Conservation (phyloP, 2,797 vertebrate species). For the Podarcis lilfordi region DNA sequence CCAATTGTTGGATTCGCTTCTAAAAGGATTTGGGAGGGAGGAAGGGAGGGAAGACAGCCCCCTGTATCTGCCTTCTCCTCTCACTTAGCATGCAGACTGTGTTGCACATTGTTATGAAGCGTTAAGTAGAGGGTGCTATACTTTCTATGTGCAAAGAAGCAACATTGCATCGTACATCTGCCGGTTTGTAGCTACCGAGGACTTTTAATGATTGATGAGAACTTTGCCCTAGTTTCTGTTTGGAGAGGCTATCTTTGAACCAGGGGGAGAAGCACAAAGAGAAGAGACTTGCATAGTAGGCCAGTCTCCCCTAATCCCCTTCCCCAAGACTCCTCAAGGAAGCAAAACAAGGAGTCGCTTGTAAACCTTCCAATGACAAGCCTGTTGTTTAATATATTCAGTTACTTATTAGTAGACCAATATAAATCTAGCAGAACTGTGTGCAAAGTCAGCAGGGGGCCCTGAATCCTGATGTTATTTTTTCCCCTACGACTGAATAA, state of each 20-base stretch:
- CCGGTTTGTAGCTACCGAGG: slow-evolving; percentile 57
- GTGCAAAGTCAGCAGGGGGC: slow-evolving; percentile 71
- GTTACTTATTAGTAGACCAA: slow-evolving; percentile 75
- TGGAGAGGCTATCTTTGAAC: slow-evolving; percentile 67
- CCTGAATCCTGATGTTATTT: slow-evolving; percentile 68
- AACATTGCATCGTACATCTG: slow-evolving; percentile 52
- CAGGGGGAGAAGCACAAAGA: slow-evolving; percentile 51
- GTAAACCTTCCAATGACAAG: slow-evolving; percentile 62
- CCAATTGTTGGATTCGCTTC: background rate
- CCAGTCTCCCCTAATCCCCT: slow-evolving; percentile 56
- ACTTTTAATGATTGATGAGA: slow-evolving; percentile 70
- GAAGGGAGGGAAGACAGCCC: slow-evolving; percentile 2
- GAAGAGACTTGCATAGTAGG: slow-evolving; percentile 54
- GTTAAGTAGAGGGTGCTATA: slow-evolving; percentile 47
- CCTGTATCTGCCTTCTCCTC: slow-evolving; percentile 39
- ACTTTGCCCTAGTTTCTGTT: slow-evolving; percentile 67
- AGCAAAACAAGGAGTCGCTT: slow-evolving; percentile 66
- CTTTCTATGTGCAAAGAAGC: slow-evolving; percentile 49
- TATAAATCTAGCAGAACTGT: slow-evolving; percentile 77
- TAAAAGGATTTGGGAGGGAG: background rate
- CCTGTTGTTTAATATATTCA: slow-evolving; percentile 70
- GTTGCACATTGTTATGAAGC: slow-evolving; percentile 48
- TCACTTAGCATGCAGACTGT: slow-evolving; percentile 46
- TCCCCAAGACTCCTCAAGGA: slow-evolving; percentile 57
- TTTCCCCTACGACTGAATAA: slow-evolving; percentile 68